Conservation (phyloP, 2,113 vertebrate genomes). For the Cyanocitta stelleri region DNA sequence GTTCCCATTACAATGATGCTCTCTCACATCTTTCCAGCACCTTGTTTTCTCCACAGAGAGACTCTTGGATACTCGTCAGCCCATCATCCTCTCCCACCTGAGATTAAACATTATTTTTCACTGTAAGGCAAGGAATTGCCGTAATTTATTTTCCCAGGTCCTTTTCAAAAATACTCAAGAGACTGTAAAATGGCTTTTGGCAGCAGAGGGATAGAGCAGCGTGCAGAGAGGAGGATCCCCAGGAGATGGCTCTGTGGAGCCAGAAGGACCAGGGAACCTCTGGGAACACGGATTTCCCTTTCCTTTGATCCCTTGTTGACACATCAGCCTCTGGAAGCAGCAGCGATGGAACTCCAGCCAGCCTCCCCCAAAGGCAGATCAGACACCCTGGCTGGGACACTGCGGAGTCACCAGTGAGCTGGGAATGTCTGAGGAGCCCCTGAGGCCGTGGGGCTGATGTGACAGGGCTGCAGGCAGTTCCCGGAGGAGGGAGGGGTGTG, state of each 20-base stretch:
- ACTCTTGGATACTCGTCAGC: background rate
- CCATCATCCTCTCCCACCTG: background rate
- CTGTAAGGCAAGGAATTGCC: background rate
- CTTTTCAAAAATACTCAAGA: background rate
- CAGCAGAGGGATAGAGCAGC: background rate
- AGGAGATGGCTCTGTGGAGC: background rate
- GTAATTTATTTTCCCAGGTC: background rate
- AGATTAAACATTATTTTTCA: background rate
- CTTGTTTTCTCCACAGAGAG: background rate
- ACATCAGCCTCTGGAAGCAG: background rate
- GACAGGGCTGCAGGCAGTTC: background rate
- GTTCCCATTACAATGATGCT: background rate
- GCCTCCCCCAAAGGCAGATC: background rate
- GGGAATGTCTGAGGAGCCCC: background rate
- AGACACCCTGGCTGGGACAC: background rate
- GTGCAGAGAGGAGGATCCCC: background rate
- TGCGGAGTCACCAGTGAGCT: background rate
- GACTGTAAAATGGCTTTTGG: background rate
- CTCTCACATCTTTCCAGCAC: background rate
- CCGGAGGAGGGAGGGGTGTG: rapidly evolving
- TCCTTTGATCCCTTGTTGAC: background rate
- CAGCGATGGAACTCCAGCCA: background rate
- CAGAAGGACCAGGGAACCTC: background rate
- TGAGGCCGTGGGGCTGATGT: background rate
- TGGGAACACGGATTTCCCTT: background rate